These are phyloP conservation scores for Drosophila vallismaia DNA, from an alignment of 2,888 invertebrate species.

Conservation along the genomic window DNA sequence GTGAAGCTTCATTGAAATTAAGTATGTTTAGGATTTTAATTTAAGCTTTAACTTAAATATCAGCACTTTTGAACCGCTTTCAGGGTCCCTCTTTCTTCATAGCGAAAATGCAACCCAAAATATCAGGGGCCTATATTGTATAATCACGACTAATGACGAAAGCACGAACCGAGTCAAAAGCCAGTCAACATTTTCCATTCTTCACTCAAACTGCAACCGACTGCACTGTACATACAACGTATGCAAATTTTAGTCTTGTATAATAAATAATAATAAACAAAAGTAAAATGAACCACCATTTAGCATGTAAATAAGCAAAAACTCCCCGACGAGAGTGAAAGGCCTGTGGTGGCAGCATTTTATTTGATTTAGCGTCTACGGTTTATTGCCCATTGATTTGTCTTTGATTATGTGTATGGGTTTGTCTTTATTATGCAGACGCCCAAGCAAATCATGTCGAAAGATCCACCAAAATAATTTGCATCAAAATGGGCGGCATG, in stretches of 20 bases:
- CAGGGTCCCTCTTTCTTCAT: conserved; percentile 12
- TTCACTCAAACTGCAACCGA: conserved; percentile 23
- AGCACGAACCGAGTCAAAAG: conserved; percentile 61
- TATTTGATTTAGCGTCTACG: conserved; percentile 35
- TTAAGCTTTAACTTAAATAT: neutral
- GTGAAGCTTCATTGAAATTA: conserved; percentile 9
- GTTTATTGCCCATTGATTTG: conserved; percentile 54
- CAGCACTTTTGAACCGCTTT: neutral
- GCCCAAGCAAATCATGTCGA: conserved; percentile 49
- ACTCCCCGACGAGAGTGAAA: conserved; percentile 54
- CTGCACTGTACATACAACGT: conserved; percentile 18
- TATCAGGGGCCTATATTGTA: conserved; percentile 65
- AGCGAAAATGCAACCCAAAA: conserved; percentile 56
- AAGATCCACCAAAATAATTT: conserved; percentile 52
- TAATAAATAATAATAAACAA: conserved; percentile 40
- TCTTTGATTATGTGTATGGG: conserved; percentile 50
- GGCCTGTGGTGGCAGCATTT: conserved; percentile 21
- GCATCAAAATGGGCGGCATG: conserved; percentile 59
- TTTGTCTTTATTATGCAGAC: conserved; percentile 44
- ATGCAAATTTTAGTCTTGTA: conserved; percentile 29
- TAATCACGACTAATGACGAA: conserved; percentile 63
- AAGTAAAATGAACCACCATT: conserved; percentile 47
- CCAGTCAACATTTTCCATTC: conserved; percentile 36
- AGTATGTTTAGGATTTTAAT: neutral
- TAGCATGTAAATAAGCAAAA: conserved; percentile 65